Evolutionary conservation across 2,888 invertebrate genomes (phyloP).

Genomic region (Anorthoa munda): DNA sequence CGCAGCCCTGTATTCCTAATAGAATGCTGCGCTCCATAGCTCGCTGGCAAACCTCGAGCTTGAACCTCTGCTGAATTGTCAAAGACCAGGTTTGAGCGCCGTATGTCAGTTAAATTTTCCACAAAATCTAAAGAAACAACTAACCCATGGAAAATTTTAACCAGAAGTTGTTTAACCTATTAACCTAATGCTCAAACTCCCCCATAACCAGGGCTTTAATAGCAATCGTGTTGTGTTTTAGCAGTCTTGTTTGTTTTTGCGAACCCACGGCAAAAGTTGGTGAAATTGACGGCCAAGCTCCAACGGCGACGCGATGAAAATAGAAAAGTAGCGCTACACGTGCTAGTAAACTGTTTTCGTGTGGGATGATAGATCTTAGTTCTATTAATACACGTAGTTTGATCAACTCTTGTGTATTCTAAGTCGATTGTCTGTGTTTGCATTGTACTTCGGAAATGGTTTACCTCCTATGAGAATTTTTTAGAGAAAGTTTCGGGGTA

Average conservation of each 20-base stretch:
- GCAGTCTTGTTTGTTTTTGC: slow-evolving; percentile 37
- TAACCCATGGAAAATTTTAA: slow-evolving; percentile 13
- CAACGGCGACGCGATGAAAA: slow-evolving; percentile 33
- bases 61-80: too few relatives aligned
- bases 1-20: too few relatives aligned
- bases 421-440: not conserved
- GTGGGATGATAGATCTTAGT: slow-evolving; percentile 16
- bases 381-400: slow-evolving; percentile 13
- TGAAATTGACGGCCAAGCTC: slow-evolving; percentile 28
- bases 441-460: not conserved
- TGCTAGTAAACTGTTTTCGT: slow-evolving; percentile 19
- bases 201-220: slow-evolving; percentile 11
- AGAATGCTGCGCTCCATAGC: too few relatives aligned
- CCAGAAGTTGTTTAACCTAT: slow-evolving; percentile 36
- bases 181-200: slow-evolving; percentile 30
- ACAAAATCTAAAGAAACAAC: not conserved
- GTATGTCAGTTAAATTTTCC: too few relatives aligned
- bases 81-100: too few relatives aligned
- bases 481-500: not conserved
- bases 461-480: not conserved
- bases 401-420: slow-evolving; percentile 1
- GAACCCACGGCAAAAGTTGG: slow-evolving; percentile 21
- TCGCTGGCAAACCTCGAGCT: too few relatives aligned
- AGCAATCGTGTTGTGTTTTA: slow-evolving; percentile 19
- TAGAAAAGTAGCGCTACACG: slow-evolving; percentile 37